Evolutionary conservation across 1,140 invertebrate genomes (phyloP).

Genomic region (Calosoma granatense): DNA sequence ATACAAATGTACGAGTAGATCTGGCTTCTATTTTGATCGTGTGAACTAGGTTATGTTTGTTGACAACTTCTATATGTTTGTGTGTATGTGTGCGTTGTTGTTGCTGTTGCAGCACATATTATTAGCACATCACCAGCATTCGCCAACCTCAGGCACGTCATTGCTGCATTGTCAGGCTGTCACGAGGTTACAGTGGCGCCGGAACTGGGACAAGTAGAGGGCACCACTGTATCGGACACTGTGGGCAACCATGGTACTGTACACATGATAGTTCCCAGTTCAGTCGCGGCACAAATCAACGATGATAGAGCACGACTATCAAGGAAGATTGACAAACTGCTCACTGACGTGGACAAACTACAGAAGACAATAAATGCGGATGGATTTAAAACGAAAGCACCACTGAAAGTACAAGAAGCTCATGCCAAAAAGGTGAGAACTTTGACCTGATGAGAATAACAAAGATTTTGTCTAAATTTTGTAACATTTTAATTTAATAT

Average conservation of each 20-base stretch:
- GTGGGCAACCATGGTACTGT: constrained; percentile 17
- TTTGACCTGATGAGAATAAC: no score
- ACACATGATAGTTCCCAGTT: constrained; percentile 21
- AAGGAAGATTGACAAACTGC: constrained; percentile 24
- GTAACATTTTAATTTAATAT: no score
- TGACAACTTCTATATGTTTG: no score
- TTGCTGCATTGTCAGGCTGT: constrained; percentile 21
- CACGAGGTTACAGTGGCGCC: not conserved
- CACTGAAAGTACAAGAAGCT: constrained; percentile 17
- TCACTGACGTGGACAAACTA: constrained; percentile 24
- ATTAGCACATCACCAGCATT: constrained; percentile 9
- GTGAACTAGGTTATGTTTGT: no score
- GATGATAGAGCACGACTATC: constrained; percentile 22
- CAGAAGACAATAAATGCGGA: constrained; percentile 15
- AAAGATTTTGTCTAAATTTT: no score
- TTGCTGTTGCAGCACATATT: constrained; percentile 16
- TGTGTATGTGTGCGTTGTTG: no score
- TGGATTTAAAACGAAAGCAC: constrained; percentile 21
- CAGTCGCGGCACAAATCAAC: constrained; percentile 17
- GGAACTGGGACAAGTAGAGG: not conserved
- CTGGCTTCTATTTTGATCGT: no score
- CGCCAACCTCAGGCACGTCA: constrained; percentile 16
- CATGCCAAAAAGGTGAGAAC: constrained; percentile 19
- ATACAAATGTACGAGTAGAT: no score
- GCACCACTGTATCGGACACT: constrained; percentile 18